Percentiles rank a stretch among this genome's conserved stretches.
Conservation (phyloP, 2,888 invertebrate genomes). For the Cylloceria caligata region DNA sequence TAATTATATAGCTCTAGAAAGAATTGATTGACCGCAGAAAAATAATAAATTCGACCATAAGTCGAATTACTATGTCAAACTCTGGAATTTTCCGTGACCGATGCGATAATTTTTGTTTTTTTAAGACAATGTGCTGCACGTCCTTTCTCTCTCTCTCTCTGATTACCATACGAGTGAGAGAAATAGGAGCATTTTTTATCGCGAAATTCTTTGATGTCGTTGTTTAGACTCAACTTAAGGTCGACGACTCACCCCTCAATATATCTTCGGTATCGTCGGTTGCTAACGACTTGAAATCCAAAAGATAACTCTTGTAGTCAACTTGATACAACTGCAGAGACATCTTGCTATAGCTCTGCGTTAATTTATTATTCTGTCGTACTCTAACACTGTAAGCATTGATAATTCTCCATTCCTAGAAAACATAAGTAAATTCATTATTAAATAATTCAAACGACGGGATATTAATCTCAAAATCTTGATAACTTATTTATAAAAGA, state of each 20-base stretch:
- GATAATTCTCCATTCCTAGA: conserved; percentile 98
- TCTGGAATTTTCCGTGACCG: too few species aligned
- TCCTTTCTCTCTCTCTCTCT: too few species aligned
- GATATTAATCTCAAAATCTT: not conserved
- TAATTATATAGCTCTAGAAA: too few species aligned
- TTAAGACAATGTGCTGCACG: too few species aligned
- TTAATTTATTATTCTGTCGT: conserved; percentile 94
- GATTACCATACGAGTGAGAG: too few species aligned
- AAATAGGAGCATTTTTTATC: too few species aligned
- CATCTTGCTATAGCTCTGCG: conserved; percentile 96
- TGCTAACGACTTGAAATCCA: conserved; percentile 98
- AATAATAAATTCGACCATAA: too few species aligned
- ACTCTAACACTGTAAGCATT: conserved; percentile 98
- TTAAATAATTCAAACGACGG: not conserved
- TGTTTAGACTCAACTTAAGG: not conserved
- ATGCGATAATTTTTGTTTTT: too few species aligned
- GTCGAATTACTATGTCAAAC: too few species aligned
- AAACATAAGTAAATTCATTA: conserved; percentile 58
- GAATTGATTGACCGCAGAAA: too few species aligned
- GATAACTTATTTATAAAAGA: conserved; percentile 11
- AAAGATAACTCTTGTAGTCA: conserved; percentile 98
- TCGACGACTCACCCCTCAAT: conserved; percentile 78
- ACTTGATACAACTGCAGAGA: conserved; percentile 99
- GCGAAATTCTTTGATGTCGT: too few species aligned
- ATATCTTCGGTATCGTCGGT: conserved; percentile 89